Conservation (phyloP, 2,797 vertebrate genomes). For the Sebastes steindachneri region DNA sequence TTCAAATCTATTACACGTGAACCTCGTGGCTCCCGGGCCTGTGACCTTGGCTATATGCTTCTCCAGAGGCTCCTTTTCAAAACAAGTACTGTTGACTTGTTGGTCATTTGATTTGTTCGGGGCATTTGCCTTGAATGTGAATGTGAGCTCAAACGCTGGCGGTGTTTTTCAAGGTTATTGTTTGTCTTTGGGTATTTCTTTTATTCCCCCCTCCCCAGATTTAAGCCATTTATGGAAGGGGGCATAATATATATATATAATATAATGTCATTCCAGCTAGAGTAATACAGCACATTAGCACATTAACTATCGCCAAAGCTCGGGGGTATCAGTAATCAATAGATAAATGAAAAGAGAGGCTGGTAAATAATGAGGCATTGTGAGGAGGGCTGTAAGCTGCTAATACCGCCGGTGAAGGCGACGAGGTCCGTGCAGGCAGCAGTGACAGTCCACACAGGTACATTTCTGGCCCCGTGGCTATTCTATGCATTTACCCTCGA, state of each 20-base stretch:
- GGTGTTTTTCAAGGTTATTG: slow-evolving; percentile 64
- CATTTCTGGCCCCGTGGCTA: slow-evolving; percentile 36
- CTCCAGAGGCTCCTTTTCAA: slow-evolving; percentile 72
- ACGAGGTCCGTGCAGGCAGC: slow-evolving; percentile 20
- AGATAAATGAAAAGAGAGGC: slow-evolving; percentile 54
- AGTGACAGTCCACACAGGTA: slow-evolving; percentile 31
- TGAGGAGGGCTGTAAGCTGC: slow-evolving; percentile 34
- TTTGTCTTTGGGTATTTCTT: slow-evolving; percentile 49
- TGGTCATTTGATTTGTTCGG: slow-evolving; percentile 74
- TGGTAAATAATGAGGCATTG: slow-evolving; percentile 55
- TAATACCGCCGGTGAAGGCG: slow-evolving; percentile 38
- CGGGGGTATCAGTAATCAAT: slow-evolving; percentile 58
- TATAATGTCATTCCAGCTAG: slow-evolving; percentile 36
- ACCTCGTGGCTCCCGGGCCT: slow-evolving; percentile 40
- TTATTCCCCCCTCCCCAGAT: slow-evolving; percentile 10
- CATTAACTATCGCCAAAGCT: slow-evolving; percentile 55
- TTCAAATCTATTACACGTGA: slow-evolving; percentile 73
- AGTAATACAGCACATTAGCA: slow-evolving; percentile 57
- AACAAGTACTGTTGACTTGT: slow-evolving; percentile 72
- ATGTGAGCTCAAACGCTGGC: slow-evolving; percentile 39
- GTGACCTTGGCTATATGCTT: slow-evolving; percentile 66
- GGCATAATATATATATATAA: too few species aligned
- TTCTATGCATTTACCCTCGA: slow-evolving; percentile 50
- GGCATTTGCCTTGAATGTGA: slow-evolving; percentile 68
- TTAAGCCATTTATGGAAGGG: slow-evolving; percentile 40